A percentile compares a stretch with the other conserved stretches of the same genome.
Conservation (phyloP, 1,140 invertebrate genomes). For the Dinothrombium tinctorium region DNA sequence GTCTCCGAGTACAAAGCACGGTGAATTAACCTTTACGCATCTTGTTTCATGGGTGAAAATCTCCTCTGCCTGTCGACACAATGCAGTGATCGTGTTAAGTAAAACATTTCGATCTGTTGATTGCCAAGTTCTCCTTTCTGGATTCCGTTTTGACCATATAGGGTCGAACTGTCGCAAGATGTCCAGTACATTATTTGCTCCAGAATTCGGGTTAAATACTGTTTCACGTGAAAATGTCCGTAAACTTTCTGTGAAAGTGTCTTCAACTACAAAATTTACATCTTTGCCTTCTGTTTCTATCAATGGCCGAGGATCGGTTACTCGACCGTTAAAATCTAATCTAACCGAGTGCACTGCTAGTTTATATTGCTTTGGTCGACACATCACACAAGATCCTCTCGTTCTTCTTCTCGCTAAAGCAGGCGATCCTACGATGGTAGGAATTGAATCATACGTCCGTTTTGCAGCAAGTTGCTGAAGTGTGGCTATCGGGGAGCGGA, state of each 20-base stretch:
- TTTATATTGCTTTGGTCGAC: constrained; percentile 1
- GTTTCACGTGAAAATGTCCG: not conserved
- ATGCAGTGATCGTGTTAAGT: not conserved
- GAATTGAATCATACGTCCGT: not conserved
- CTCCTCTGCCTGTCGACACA: not conserved
- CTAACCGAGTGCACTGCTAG: constrained; percentile 5
- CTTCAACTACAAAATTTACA: not conserved
- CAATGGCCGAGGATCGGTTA: not conserved
- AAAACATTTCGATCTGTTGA: constrained; percentile 1
- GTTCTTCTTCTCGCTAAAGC: not conserved
- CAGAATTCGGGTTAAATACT: constrained; percentile 6
- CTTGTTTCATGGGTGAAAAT: not conserved
- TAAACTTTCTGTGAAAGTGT: not conserved
- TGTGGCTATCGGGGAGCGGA: not conserved
- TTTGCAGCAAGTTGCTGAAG: not conserved
- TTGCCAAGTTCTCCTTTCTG: not conserved
- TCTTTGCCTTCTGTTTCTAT: constrained; percentile 4
- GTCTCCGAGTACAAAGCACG: constrained; percentile 19
- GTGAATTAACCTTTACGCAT: constrained; percentile 1
- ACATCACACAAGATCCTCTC: constrained; percentile 1
- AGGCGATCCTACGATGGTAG: not conserved
- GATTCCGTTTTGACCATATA: not conserved
- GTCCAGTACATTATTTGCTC: constrained; percentile 2
- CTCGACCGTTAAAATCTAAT: not conserved
- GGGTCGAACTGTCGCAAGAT: constrained; percentile 1